phyloP scores from a whole-genome alignment of 2,113 vertebrate species.

The Eretmochelys imbricata region DNA sequence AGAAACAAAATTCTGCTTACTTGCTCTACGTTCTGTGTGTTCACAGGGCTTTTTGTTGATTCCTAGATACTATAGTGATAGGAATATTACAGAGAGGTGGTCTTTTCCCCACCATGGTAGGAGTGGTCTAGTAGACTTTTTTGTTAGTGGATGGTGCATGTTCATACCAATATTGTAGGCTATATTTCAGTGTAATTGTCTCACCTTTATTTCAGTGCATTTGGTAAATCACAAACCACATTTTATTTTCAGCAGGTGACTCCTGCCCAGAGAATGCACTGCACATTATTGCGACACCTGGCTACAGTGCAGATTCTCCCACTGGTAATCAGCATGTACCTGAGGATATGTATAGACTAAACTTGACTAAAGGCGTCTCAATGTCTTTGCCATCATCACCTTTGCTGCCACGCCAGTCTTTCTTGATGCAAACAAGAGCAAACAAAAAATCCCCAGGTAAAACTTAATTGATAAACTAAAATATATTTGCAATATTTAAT shows the following conservation, averaged over 20 bases:
- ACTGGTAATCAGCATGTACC: constrained; percentile 58
- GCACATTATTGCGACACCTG: constrained; percentile 72
- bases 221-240: background rate
- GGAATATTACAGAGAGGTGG: background rate
- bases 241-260: constrained; percentile 81
- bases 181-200: background rate
- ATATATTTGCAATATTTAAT: background rate
- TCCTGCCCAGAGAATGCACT: constrained; percentile 77
- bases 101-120: background rate
- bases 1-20: background rate
- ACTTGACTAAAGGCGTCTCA: constrained; percentile 91
- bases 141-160: background rate
- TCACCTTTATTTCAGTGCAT: background rate
- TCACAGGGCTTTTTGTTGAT: background rate
- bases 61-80: background rate
- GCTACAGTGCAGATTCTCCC: constrained; percentile 74
- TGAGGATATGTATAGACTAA: constrained; percentile 85
- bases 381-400: constrained; percentile 98
- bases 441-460: constrained; percentile 97
- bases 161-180: background rate
- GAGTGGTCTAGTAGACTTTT: background rate
- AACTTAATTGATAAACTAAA: background rate
- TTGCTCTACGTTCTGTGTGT: background rate
- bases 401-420: constrained; percentile 92
- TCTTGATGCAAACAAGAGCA: constrained; percentile 85